phyloP scores from a whole-genome alignment of 1,140 invertebrate species.

The Drosophila setifemur region DNA sequence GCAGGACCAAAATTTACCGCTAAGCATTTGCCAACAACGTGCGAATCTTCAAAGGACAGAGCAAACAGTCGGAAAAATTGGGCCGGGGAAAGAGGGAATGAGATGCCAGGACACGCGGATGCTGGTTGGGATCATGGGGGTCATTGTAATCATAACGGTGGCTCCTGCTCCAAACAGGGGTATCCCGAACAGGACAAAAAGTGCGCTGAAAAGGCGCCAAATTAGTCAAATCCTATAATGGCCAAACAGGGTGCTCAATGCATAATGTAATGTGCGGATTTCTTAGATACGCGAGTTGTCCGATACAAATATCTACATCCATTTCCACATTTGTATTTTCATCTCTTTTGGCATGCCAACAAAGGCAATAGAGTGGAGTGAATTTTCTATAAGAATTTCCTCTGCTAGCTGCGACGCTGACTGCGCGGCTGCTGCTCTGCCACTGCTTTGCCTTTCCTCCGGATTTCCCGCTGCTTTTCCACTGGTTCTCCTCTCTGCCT shows the following conservation, averaged over 20 bases:
- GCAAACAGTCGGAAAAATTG: constrained; percentile 4
- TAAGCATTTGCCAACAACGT: constrained; percentile 69
- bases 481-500: constrained; percentile 2
- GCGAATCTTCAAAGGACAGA: constrained; percentile 49
- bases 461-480: constrained; percentile 1
- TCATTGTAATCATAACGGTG: constrained; percentile 73
- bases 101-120: constrained; percentile 12
- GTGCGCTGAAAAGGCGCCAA: constrained; percentile 42
- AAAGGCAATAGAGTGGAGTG: constrained; percentile 45
- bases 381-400: constrained; percentile 2
- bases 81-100: not conserved
- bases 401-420: not conserved
- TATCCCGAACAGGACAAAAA: constrained; percentile 34
- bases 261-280: constrained; percentile 10
- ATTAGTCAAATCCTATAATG: constrained; percentile 54
- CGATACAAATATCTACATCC: not conserved
- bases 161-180: not conserved
- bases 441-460: not conserved
- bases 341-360: constrained; percentile 52
- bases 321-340: not conserved
- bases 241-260: constrained; percentile 50
- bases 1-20: constrained; percentile 64
- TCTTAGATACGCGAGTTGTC: constrained; percentile 2
- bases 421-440: constrained; percentile 7
- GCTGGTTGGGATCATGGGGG: constrained; percentile 70